These are phyloP conservation scores for Odontamblyopus rebecca DNA, from an alignment of 2,797 vertebrate genomes.

Conservation along the genomic window DNA sequence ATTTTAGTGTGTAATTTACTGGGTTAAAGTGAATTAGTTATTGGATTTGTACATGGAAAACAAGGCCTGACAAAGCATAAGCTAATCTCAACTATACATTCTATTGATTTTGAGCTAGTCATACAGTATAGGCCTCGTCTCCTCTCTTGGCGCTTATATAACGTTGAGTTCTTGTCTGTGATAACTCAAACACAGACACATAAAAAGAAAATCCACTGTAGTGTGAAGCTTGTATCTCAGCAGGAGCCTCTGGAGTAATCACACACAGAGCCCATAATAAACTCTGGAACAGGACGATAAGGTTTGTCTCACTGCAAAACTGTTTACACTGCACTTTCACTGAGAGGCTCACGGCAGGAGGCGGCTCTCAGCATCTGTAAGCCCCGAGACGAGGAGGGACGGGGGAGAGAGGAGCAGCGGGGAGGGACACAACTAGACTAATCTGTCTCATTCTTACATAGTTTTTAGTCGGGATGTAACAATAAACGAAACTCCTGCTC, in stretches of 20 bases:
- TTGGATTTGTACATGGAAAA: too few species aligned
- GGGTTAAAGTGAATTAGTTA: too few species aligned
- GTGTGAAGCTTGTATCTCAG: slow-evolving; percentile 19
- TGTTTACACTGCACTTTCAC: slow-evolving; percentile 45
- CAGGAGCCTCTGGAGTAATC: slow-evolving; percentile 27
- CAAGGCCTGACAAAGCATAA: too few species aligned
- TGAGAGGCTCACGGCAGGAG: slow-evolving; percentile 15
- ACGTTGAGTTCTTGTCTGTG: slow-evolving; percentile 4
- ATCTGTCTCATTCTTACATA: background rate
- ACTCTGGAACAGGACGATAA: slow-evolving; percentile 48
- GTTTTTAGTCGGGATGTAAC: too few species aligned
- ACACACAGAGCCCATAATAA: slow-evolving; percentile 31
- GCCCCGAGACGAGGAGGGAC: slow-evolving; percentile 23
- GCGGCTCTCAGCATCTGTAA: slow-evolving; percentile 26
- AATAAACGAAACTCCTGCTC: too few species aligned
- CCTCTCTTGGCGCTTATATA: background rate
- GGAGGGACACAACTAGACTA: background rate
- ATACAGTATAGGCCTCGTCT: background rate
- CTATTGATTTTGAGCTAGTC: too few species aligned
- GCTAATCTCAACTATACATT: too few species aligned
- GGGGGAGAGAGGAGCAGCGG: background rate
- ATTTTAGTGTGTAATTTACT: too few species aligned
- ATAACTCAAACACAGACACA: slow-evolving; percentile 7
- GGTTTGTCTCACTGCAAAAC: slow-evolving; percentile 42
- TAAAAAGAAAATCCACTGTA: background rate